These are phyloP conservation scores for Idaea dimidiata DNA, from an alignment of 2,888 invertebrate genomes.

Conservation along the genomic window DNA sequence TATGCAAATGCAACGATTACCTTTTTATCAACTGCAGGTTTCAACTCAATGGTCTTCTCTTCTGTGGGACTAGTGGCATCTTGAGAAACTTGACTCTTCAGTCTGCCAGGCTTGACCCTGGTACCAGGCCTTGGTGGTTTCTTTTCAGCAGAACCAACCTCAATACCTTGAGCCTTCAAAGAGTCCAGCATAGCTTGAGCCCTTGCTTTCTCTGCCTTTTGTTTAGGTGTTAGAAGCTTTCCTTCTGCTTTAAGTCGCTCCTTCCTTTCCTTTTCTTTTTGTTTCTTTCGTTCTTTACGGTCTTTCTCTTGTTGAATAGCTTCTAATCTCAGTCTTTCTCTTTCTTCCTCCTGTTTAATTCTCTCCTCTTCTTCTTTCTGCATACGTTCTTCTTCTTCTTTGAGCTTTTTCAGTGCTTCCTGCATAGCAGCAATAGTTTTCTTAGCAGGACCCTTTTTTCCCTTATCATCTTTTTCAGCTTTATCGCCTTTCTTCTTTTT, in stretches of 20 bases:
- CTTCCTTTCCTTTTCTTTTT: conserved; percentile 95
- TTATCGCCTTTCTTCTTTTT: conserved; percentile 74
- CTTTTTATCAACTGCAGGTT: conserved; percentile 76
- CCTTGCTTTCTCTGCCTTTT: conserved; percentile 93
- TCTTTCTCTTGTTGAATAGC: conserved; percentile 91
- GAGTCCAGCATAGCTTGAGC: conserved; percentile 94
- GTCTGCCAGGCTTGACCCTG: conserved; percentile 85
- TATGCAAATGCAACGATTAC: conserved; percentile 32
- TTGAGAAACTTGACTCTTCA: conserved; percentile 83
- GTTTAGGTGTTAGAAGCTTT: conserved; percentile 94
- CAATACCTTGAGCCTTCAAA: conserved; percentile 93
- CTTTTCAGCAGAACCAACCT: conserved; percentile 87
- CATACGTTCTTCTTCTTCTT: conserved; percentile 92
- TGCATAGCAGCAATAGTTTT: conserved; percentile 95
- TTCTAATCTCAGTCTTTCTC: conserved; percentile 87
- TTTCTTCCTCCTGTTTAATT: conserved; percentile 86
- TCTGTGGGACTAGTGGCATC: conserved; percentile 76
- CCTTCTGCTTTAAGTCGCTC: conserved; percentile 98
- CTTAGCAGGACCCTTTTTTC: conserved; percentile 88
- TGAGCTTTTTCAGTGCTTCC: conserved; percentile 92
- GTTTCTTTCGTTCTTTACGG: conserved; percentile 92
- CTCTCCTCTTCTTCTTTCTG: conserved; percentile 90
- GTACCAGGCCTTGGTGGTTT: conserved; percentile 85
- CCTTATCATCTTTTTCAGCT: conserved; percentile 77
- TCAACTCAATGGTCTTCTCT: conserved; percentile 69